Evolutionary conservation across 2,113 vertebrate genomes (phyloP).

Genomic region (Oxyura jamaicensis): DNA sequence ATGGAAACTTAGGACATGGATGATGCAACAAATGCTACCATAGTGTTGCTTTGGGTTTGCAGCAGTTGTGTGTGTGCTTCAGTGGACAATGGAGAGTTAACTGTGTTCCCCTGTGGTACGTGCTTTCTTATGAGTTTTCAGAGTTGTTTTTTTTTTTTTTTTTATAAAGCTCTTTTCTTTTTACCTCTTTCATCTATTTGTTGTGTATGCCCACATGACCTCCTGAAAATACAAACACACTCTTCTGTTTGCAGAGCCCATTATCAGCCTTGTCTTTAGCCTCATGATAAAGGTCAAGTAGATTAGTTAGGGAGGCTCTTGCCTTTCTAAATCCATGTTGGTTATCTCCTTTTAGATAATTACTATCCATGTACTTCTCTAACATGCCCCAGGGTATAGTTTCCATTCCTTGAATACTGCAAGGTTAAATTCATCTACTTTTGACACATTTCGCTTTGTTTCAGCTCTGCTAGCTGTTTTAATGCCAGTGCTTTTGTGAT

Average conservation of each 20-base stretch:
- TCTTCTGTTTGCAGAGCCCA: slow-evolving; percentile 27
- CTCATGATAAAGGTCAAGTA: slow-evolving; percentile 56
- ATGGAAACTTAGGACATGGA: background rate
- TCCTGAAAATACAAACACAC: slow-evolving; percentile 43
- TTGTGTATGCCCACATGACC: slow-evolving; percentile 43
- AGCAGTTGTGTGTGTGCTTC: background rate
- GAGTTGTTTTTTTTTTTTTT: no score
- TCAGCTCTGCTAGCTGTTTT: slow-evolving; percentile 12
- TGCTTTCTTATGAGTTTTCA: background rate
- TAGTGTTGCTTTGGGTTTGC: background rate
- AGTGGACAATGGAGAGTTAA: background rate
- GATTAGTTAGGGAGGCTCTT: slow-evolving; percentile 57
- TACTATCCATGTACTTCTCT: slow-evolving; percentile 44
- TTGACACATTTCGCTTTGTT: slow-evolving; percentile 5
- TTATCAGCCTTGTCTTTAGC: slow-evolving; percentile 45
- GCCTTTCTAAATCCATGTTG: slow-evolving; percentile 24
- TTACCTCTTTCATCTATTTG: slow-evolving; percentile 10
- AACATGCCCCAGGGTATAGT: slow-evolving; percentile 12
- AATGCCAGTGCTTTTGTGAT: slow-evolving; percentile 33
- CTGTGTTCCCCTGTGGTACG: background rate
- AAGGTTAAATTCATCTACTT: slow-evolving; percentile 34
- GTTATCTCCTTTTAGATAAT: slow-evolving; percentile 62
- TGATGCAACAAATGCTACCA: background rate
- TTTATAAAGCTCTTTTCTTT: slow-evolving; percentile 38
- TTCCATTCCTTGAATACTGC: slow-evolving; percentile 30